Evolutionary conservation across 2,797 vertebrate genomes (phyloP).

Genomic region (Lagorchestes hirsutus): DNA sequence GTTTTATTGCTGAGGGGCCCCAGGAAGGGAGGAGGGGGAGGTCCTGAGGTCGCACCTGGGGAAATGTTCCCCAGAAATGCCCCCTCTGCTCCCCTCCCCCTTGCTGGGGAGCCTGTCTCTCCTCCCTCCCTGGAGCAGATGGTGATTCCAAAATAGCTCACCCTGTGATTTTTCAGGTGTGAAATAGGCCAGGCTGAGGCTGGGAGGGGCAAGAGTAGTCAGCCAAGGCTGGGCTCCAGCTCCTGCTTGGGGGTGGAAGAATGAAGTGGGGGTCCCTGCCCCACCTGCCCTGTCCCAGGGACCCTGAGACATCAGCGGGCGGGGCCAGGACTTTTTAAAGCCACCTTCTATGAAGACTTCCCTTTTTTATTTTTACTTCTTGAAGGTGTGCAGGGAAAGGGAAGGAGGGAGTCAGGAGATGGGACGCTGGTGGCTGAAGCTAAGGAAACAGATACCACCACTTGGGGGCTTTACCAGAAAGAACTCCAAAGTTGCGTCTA

Average conservation of each 20-base stretch:
- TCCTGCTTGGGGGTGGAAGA: not conserved
- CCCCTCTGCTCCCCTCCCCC: conserved; percentile 10
- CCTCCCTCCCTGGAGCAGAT: conserved; percentile 32
- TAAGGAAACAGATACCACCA: conserved; percentile 49
- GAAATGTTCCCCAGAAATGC: not conserved
- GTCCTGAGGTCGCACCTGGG: not conserved
- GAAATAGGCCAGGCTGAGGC: conserved; percentile 10
- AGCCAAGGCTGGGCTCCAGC: not conserved
- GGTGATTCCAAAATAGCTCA: conserved; percentile 39
- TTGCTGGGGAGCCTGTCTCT: conserved; percentile 15
- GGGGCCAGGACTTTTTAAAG: conserved; percentile 17
- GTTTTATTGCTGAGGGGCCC: conserved; percentile 74
- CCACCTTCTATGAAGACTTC: conserved; percentile 67
- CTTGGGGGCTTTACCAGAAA: conserved; percentile 30
- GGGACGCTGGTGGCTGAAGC: not conserved
- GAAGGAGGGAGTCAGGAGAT: not conserved
- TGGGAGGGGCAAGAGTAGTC: not conserved
- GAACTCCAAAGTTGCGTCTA: conserved; percentile 61
- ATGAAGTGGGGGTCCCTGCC: conserved; percentile 19
- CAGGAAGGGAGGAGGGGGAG: not conserved
- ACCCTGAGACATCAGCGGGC: conserved; percentile 74
- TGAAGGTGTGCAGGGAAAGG: not conserved
- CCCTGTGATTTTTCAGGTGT: conserved; percentile 3
- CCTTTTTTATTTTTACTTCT: conserved; percentile 41
- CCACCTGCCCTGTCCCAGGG: conserved; percentile 43